Evolutionary conservation across 2,797 vertebrate species (phyloP), one percentile per base, ranked within the genome.

Genomic region (Danio tinwini): DNA sequence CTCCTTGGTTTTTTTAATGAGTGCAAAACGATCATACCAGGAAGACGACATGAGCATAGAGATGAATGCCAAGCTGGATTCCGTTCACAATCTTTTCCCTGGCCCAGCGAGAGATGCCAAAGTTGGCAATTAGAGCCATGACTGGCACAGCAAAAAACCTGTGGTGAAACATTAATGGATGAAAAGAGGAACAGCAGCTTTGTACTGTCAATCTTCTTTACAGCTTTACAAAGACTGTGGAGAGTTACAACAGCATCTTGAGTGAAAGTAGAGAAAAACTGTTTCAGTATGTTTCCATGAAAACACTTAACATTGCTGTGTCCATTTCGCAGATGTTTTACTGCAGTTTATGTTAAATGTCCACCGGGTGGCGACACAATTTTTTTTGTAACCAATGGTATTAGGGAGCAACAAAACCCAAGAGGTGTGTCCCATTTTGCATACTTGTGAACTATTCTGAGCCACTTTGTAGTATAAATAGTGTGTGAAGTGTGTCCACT

Each of bases 71-170:
- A 39, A 97, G 90, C 89, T 97, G 97, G 84, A 97, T 97, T 56
- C 96, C 96, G 2, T 98, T 98, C 64, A 98, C 96, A 5, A 98
- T 97, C 91, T 98, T 98, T 91, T 98, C 97, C 29, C 97, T 92
- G 11, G 96, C 96, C 97, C 97, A 97, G 40, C 96, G 96, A 17
- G 97, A 96, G 85, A 98, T 98, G 76, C 95, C 96, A 5, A 97
- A 97, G 91, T 97, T 97, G 84, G 97, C 96, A 2, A 96, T 96
- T 68, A 97, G 93, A 59, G 96, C 96, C 87, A 96, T 96, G 58
- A 98, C 94, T 0, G 97, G 97, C 73, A 98, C 97, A 0, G 96
- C 96, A 11, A 98, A 95, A 88, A 97, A 98, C 96, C 97, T 98
- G 84, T 45, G 77, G 80, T 53, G 68, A 55, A 82, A 78, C 78